Evolutionary conservation across 2,888 invertebrate species (phyloP), one percentile per base, ranked within the genome.

Genomic region (Cylindroiulus punctatus): DNA sequence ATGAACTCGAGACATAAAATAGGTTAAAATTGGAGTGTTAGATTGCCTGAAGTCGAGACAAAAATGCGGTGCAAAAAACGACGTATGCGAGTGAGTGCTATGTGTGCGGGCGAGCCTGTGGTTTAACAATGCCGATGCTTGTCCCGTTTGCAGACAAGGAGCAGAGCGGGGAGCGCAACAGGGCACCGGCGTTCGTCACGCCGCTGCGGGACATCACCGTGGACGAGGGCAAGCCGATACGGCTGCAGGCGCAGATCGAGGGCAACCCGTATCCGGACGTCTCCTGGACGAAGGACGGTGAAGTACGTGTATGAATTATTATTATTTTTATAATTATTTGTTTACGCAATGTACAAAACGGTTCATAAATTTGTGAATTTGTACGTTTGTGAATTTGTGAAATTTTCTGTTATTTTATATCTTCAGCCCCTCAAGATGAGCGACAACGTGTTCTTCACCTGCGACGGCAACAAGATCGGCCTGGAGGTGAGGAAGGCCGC

Each of bases 251-350:
- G 85, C 94, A 94, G 26, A 94, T 95, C 90, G 92, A 93, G 52
- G 96, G 96, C 47, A 97, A 97, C 92, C 97, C 97, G 0, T 93
- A 96, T 87, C 97, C 97, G 0, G 94, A 94, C 84, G 94, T 95
- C 14, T 91, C 92, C 86, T 96, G 96, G 96, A 94, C 93, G 81
- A 96, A 95, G 90, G 95, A 96, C 90, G 96, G 94, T 0, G 91
- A 92, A 85, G 87, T 86, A 85, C 85, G 84, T 84, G 7, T 36
- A 36, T 36, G n/a, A n/a, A n/a, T n/a, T n/a, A n/a, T n/a, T n/a
- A n/a, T n/a, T n/a, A n/a, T n/a, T n/a, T n/a, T n/a, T n/a, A n/a
- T n/a, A n/a, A n/a, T n/a, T n/a, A n/a, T n/a, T n/a, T n/a, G n/a
- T n/a, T n/a, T n/a, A n/a, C n/a, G n/a, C n/a, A n/a, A n/a, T n/a